Evolutionary conservation across 2,888 invertebrate genomes (phyloP).

Genomic region (Chymomyza fuscimana): DNA sequence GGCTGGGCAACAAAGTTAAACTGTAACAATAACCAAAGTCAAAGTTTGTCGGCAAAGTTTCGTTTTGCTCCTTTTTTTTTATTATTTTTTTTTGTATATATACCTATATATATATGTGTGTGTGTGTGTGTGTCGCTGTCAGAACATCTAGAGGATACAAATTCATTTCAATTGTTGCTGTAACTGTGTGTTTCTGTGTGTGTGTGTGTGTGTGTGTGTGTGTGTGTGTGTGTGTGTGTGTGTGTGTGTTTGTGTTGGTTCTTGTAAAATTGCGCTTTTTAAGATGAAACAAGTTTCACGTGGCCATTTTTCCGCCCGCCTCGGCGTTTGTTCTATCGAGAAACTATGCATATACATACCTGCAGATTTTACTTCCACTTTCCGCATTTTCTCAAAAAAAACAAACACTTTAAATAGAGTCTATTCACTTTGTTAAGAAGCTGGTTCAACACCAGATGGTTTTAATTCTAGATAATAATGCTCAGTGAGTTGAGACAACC

Average conservation of each 20-base stretch:
- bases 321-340: neutral
- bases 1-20: constrained; percentile 56
- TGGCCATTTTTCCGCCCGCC: constrained; percentile 7
- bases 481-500: too few relatives aligned
- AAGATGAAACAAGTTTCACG: constrained; percentile 28
- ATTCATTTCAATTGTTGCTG: constrained; percentile 70
- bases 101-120: neutral
- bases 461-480: too few relatives aligned
- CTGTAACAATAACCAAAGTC: constrained; percentile 74
- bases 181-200: constrained; percentile 23
- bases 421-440: neutral
- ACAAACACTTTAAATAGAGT: neutral
- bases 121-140: constrained; percentile 34
- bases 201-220: constrained; percentile 9
- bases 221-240: constrained; percentile 1
- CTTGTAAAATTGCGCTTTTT: constrained; percentile 19
- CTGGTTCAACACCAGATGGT: neutral
- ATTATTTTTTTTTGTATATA: neutral
- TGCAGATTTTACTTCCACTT: constrained; percentile 1
- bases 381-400: neutral
- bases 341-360: constrained; percentile 7
- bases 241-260: constrained; percentile 10
- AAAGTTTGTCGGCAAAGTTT: constrained; percentile 58
- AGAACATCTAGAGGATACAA: constrained; percentile 62
- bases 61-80: constrained; percentile 3